A percentile compares a stretch with the other conserved stretches of the same genome.
Evolutionary conservation across 1,140 invertebrate species (phyloP).

Genomic region (Drosophila subpulchrella): DNA sequence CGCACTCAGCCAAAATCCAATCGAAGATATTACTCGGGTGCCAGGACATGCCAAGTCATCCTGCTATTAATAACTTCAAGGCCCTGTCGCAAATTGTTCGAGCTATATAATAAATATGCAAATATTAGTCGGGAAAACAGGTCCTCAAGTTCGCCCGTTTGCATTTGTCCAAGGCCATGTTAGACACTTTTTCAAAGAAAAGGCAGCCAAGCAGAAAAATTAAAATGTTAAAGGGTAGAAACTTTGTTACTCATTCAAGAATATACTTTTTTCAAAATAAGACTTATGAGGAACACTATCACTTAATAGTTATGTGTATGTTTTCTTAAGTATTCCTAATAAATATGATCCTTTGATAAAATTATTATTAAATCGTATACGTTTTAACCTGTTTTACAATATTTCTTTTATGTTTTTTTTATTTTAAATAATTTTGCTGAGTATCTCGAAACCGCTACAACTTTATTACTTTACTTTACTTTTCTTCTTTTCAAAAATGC

Average conservation of each 20-base stretch:
- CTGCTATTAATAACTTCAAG: constrained; percentile 45
- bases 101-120: constrained; percentile 55
- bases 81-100: constrained; percentile 34
- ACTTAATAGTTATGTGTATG: too few species aligned
- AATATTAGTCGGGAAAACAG: constrained; percentile 23
- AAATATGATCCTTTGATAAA: too few species aligned
- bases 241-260: too few species aligned
- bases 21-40: constrained; percentile 21
- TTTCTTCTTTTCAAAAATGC: constrained; percentile 34
- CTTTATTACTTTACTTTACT: not conserved
- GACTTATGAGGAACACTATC: too few species aligned
- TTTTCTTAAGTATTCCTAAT: too few species aligned
- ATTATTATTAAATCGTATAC: not conserved
- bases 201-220: not conserved
- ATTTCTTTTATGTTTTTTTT: not conserved
- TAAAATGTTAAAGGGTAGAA: not conserved
- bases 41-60: constrained; percentile 24
- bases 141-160: constrained; percentile 14
- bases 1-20: constrained; percentile 30
- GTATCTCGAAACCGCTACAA: not conserved
- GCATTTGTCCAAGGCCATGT: constrained; percentile 32
- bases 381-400: too few species aligned
- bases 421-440: not conserved
- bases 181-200: not conserved
- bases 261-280: too few species aligned